A percentile compares a stretch with the other conserved stretches of the same genome.
These are phyloP conservation scores for Gasterosteus aculeatus DNA, from an alignment of 2,113 vertebrate genomes.

Conservation along the genomic window DNA sequence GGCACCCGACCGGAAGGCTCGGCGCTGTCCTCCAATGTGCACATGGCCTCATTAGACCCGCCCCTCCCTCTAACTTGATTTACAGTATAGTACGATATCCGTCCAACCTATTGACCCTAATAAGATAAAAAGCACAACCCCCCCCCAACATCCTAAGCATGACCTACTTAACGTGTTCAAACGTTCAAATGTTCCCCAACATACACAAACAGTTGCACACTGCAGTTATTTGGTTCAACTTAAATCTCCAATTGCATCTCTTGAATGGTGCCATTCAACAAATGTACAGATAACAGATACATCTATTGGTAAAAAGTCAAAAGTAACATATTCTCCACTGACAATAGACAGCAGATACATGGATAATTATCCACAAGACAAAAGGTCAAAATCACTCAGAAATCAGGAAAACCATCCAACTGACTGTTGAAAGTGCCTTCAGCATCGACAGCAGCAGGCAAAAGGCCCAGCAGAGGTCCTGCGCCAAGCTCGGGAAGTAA, in stretches of 20 bases:
- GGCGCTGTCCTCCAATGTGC: slow-evolving; percentile 24
- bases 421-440: neutral
- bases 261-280: neutral
- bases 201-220: neutral
- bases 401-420: neutral
- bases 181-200: slow-evolving; percentile 3
- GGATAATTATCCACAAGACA: neutral
- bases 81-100: slow-evolving; percentile 43
- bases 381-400: neutral
- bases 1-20: slow-evolving; percentile 67
- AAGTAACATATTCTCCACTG: neutral
- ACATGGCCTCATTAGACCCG: slow-evolving; percentile 63
- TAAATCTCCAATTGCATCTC: neutral
- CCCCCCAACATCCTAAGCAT: slow-evolving; percentile 34
- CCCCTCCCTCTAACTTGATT: slow-evolving; percentile 31
- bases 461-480: too few species aligned
- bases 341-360: neutral
- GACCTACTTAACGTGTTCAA: slow-evolving; percentile 45
- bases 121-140: slow-evolving; percentile 21
- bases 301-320: neutral
- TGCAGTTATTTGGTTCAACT: neutral
- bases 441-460: too few species aligned
- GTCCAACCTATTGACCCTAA: slow-evolving; percentile 51
- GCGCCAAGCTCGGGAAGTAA: too few species aligned
- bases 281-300: neutral